Conservation (phyloP, 53 echinoderm and acorn worm species). For the Pentamera pediparva region DNA sequence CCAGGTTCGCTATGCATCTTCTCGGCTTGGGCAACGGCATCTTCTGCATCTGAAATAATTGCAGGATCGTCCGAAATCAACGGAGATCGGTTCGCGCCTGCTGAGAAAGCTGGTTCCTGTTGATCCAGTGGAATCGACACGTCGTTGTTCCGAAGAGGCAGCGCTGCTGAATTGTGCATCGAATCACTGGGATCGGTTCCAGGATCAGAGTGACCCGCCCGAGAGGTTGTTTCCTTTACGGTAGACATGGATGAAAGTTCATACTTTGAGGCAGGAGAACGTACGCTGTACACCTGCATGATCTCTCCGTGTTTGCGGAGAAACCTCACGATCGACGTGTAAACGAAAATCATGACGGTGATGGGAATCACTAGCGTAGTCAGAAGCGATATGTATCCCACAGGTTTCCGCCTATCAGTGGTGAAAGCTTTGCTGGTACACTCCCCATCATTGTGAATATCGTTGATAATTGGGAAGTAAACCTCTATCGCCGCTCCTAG, state of each 20-base stretch:
- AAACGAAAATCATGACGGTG: constrained; percentile 54
- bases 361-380: constrained; percentile 48
- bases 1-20: too few species aligned
- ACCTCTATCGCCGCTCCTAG: constrained; percentile 19
- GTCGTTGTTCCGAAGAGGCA: too few species aligned
- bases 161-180: neutral
- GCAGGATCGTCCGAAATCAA: too few species aligned
- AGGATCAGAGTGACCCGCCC: neutral
- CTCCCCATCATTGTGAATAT: constrained; percentile 25
- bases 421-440: constrained; percentile 30
- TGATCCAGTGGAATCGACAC: too few species aligned
- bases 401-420: neutral
- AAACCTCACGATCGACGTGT: constrained; percentile 34
- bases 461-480: constrained; percentile 20
- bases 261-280: too few species aligned
- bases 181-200: neutral
- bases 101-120: too few species aligned
- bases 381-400: constrained; percentile 34
- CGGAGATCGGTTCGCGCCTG: too few species aligned
- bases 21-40: too few species aligned
- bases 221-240: too few species aligned
- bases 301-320: constrained; percentile 12
- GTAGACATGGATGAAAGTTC: too few species aligned
- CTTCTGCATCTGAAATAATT: too few species aligned
- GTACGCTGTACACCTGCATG: neutral